A percentile compares a stretch with the other conserved stretches of the same genome.
Evolutionary conservation across 2,113 vertebrate species (phyloP).

Genomic region (Lamprotornis superbus): DNA sequence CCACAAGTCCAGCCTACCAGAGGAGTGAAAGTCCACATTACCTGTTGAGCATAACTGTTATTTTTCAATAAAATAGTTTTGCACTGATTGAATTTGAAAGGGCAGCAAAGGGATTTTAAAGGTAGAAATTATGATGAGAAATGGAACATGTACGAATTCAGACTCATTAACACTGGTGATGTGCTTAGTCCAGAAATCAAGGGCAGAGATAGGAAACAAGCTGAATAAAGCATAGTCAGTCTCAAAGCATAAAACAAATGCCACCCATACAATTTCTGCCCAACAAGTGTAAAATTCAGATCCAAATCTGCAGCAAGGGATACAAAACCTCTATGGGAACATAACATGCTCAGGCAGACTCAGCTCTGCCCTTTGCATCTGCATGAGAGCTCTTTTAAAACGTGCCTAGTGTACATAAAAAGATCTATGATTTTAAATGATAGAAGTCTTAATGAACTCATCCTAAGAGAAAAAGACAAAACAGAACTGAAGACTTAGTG

Average conservation of each 20-base stretch:
- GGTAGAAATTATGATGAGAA: not conserved
- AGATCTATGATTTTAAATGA: not conserved
- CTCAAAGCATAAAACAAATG: not conserved
- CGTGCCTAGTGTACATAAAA: fast-evolving
- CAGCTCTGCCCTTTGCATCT: not conserved
- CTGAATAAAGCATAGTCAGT: not conserved
- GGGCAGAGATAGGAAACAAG: not conserved
- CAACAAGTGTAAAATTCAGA: not conserved
- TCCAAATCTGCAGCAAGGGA: not conserved
- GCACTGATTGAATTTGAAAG: not conserved
- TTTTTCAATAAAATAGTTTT: not conserved
- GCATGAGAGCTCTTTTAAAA: not conserved
- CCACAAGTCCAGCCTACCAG: not conserved
- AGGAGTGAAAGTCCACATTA: not conserved
- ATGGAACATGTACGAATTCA: not conserved
- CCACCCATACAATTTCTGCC: not conserved
- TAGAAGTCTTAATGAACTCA: not conserved
- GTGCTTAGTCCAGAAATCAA: not conserved
- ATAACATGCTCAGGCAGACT: not conserved
- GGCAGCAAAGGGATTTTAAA: not conserved
- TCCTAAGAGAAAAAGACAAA: not conserved
- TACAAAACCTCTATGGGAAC: not conserved
- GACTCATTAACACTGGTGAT: not conserved
- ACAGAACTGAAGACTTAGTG: not conserved
- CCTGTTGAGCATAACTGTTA: not conserved